Conservation (phyloP, 2,888 invertebrate genomes). For the Habroteleia sp. region DNA sequence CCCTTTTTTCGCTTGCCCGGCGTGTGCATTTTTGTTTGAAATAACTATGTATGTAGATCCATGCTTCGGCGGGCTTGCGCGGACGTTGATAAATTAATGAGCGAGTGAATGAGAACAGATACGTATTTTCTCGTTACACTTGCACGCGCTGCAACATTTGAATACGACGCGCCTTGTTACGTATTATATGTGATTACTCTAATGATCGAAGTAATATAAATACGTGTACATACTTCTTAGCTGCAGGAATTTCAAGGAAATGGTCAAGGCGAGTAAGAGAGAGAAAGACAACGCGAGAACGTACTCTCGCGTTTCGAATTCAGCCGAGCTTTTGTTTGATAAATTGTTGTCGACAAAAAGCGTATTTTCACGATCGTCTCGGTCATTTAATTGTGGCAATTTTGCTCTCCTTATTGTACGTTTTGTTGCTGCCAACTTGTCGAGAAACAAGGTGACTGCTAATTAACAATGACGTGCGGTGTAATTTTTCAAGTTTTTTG, state of each 20-base stretch:
- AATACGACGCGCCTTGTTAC: slow-evolving; percentile 59
- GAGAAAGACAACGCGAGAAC: slow-evolving; percentile 1
- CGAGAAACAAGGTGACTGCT: too few relatives aligned
- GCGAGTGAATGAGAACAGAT: slow-evolving; percentile 56
- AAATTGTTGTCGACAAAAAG: slow-evolving; percentile 23
- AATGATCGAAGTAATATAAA: slow-evolving; percentile 62
- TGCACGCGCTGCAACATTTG: slow-evolving; percentile 55
- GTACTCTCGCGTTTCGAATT: slow-evolving; percentile 25
- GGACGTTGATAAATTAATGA: slow-evolving; percentile 61
- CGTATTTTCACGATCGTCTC: slow-evolving; percentile 1
- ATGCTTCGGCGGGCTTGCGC: slow-evolving; percentile 39
- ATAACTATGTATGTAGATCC: slow-evolving; percentile 45
- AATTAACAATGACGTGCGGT: too few relatives aligned
- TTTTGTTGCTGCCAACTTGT: too few relatives aligned
- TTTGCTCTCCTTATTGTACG: too few relatives aligned
- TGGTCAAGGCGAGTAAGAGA: slow-evolving; percentile 50
- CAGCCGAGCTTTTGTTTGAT: slow-evolving; percentile 34
- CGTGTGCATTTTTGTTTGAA: slow-evolving; percentile 30
- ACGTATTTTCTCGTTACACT: slow-evolving; percentile 60
- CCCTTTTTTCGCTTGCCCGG: slow-evolving; percentile 17
- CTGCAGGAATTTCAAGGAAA: slow-evolving; percentile 60
- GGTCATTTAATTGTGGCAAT: too few relatives aligned
- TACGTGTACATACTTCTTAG: slow-evolving; percentile 51
- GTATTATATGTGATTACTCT: slow-evolving; percentile 58
- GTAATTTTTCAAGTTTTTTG: too few relatives aligned